Base-by-base conservation (phyloP, 2,113 vertebrate species). In the Dipodomys merriami region DNA sequence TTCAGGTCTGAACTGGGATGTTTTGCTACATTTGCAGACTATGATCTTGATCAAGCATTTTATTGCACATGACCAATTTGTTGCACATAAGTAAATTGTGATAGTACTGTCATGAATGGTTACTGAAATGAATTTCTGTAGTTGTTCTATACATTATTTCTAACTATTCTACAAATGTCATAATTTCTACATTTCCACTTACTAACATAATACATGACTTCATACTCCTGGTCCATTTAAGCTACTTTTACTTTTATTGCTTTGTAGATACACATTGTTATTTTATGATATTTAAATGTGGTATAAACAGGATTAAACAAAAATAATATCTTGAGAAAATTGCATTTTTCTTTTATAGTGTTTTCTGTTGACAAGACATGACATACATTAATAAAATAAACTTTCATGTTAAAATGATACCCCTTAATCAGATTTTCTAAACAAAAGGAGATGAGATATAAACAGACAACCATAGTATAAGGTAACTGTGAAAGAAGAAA, bases 201-300 rank as follows among this genome's bases (percentile, higher is more conserved):
- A 74, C 81, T 53, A 57, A 85, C 12, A 33, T 89, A 73, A 74
- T 84, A 16, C 81, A 73, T 80, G 46, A 89, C n/a, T 79, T 62
- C 3, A 74, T 25, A 57, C 2, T 64, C 1, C 27, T 7, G 53
- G 12, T 85, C 44, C 27, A 71, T 57, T 77, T 81, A 90, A 91
- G 16, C 20, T 27, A 35, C 53, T 83, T 87, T 91, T n/a, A 93
- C 91, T 4, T 74, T 80, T 65, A 67, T 64, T 85, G 29, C 44
- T 62, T 11, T 19, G 67, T 8, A 90, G 86, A 72, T 1, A 88
- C 27, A 57, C 12, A 83, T 53, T 35, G 29, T 62, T 16, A 84
- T 60, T 87, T 77, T 5, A 62, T 39, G 90, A 16, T 27, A 82
- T 71, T 67, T 44, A 19, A 27, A 27, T 87, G 5, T 23, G 72